Percentiles rank a stretch among this genome's conserved stretches.
These are phyloP conservation scores for Australoheros facetus DNA, from an alignment of 2,797 vertebrate species.

Conservation along the genomic window DNA sequence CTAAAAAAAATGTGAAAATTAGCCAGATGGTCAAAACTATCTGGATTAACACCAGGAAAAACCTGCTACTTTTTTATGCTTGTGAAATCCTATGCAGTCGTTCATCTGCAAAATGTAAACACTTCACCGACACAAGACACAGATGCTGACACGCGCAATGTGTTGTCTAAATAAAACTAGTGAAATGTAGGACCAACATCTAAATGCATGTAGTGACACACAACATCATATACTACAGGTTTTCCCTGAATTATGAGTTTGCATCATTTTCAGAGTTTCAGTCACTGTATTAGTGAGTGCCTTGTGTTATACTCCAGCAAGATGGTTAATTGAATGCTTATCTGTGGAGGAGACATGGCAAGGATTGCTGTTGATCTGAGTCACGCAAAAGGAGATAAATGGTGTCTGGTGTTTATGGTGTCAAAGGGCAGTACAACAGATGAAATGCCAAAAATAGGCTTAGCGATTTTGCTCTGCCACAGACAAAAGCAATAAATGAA, in stretches of 20 bases:
- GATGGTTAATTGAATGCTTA: slow-evolving; percentile 24
- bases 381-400: slow-evolving; percentile 36
- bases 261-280: background rate
- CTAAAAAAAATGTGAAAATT: no score
- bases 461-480: background rate
- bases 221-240: background rate
- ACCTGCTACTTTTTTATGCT: no score
- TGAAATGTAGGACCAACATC: background rate
- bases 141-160: background rate
- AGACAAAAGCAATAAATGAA: slow-evolving; percentile 22
- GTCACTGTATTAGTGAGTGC: background rate
- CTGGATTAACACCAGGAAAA: background rate
- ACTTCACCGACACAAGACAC: background rate
- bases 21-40: background rate
- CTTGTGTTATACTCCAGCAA: background rate
- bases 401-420: slow-evolving; percentile 40
- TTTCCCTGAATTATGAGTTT: background rate
- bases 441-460: slow-evolving; percentile 45
- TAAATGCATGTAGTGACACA: background rate
- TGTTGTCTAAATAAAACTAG: background rate
- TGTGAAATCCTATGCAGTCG: background rate
- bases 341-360: slow-evolving; percentile 39
- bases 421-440: slow-evolving; percentile 48
- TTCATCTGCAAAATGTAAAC: background rate
- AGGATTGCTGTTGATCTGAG: slow-evolving; percentile 24